phyloP scores from a whole-genome alignment of 2,888 invertebrate species.

The Calameuta pallipes region DNA sequence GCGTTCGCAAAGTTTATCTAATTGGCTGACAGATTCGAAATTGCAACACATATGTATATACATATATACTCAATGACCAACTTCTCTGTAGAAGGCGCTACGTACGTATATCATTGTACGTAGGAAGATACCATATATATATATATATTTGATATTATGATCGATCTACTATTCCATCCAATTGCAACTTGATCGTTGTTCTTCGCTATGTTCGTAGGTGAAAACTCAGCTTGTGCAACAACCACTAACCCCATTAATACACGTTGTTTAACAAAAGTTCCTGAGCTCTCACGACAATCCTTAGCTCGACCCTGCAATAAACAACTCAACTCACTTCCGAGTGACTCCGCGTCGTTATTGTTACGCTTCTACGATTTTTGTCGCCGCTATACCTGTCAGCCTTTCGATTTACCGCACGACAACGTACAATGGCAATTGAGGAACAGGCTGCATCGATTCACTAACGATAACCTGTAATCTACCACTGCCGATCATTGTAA shows the following conservation, averaged over 20 bases:
- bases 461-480: background rate
- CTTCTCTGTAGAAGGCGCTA: background rate
- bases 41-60: background rate
- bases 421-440: background rate
- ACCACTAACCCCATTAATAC: background rate
- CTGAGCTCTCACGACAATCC: background rate
- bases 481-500: background rate
- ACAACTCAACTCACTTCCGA: background rate
- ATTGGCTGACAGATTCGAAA: background rate
- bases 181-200: background rate
- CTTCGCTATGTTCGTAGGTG: background rate
- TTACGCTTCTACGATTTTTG: constrained; percentile 1
- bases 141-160: background rate
- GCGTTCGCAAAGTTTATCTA: background rate
- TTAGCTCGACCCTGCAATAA: background rate
- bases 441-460: background rate
- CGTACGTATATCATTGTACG: background rate
- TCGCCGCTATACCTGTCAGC: background rate
- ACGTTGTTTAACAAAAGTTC: background rate
- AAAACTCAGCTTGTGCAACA: background rate
- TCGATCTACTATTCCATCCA: background rate
- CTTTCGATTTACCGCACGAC: background rate
- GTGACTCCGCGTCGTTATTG: background rate
- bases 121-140: background rate
- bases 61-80: no score